Conservation (phyloP, 1,140 invertebrate genomes). For the Probaryconus sp. region DNA sequence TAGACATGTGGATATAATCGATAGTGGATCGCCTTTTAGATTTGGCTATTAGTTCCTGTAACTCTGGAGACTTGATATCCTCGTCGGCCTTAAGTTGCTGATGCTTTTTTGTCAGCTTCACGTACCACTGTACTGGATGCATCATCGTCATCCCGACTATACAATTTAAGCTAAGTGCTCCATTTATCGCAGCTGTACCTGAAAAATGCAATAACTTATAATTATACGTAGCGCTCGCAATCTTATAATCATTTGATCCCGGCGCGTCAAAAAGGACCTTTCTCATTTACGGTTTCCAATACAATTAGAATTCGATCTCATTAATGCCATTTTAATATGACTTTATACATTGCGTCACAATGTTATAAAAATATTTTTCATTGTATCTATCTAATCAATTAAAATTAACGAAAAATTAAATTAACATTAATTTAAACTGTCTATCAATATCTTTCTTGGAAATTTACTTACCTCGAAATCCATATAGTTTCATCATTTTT, state of each 20-base stretch:
- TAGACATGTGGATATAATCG: slow-evolving; percentile 57
- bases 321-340: no score
- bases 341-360: no score
- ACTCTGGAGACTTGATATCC: slow-evolving; percentile 24
- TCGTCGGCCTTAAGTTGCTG: slow-evolving; percentile 27
- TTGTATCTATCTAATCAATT: no score
- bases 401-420: no score
- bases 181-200: slow-evolving; percentile 73
- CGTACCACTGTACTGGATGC: slow-evolving; percentile 74
- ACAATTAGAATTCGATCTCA: no score
- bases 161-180: slow-evolving; percentile 72
- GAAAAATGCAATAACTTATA: slow-evolving; percentile 44
- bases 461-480: slow-evolving; percentile 73
- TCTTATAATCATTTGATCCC: slow-evolving; percentile 50
- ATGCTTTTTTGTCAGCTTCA: slow-evolving; percentile 35
- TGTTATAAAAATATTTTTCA: no score
- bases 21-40: slow-evolving; percentile 63
- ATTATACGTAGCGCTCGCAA: slow-evolving; percentile 32
- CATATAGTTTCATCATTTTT: slow-evolving; percentile 70
- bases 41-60: slow-evolving; percentile 43
- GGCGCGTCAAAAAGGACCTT: not conserved
- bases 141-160: slow-evolving; percentile 74
- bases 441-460: no score
- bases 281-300: slow-evolving; percentile 6
- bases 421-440: no score